Evolutionary conservation across 1,140 invertebrate genomes (phyloP).

Genomic region (Harpegnathos saltator): DNA sequence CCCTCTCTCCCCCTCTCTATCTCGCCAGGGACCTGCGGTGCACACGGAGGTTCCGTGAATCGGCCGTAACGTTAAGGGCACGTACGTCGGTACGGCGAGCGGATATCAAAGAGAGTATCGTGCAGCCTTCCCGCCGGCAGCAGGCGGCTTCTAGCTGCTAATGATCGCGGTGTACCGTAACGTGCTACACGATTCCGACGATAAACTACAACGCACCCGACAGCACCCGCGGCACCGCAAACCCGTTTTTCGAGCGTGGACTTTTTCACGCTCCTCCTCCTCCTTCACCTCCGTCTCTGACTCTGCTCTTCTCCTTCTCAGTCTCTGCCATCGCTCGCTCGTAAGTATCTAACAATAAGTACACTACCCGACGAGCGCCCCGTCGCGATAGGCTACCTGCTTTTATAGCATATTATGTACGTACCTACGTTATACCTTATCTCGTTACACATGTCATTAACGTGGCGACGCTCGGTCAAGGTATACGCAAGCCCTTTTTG

Average conservation of each 20-base stretch:
- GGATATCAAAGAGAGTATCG: constrained; percentile 72
- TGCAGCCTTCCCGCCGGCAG: constrained; percentile 66
- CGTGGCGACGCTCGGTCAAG: constrained; percentile 15
- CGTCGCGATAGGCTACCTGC: constrained; percentile 47
- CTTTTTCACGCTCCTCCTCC: constrained; percentile 63
- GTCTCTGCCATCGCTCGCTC: constrained; percentile 18
- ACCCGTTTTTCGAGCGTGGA: constrained; percentile 72
- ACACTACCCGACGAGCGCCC: constrained; percentile 33
- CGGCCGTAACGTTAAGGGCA: constrained; percentile 35
- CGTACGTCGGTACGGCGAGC: constrained; percentile 48
- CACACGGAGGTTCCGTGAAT: constrained; percentile 63
- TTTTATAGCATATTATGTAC: constrained; percentile 31
- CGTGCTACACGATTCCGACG: constrained; percentile 75
- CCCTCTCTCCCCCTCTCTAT: neutral
- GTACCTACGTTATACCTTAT: constrained; percentile 33
- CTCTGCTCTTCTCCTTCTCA: constrained; percentile 3
- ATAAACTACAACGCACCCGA: constrained; percentile 71
- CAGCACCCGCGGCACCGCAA: constrained; percentile 71
- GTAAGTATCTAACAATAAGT: constrained; percentile 59
- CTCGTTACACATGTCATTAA: constrained; percentile 58
- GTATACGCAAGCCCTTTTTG: constrained; percentile 45
- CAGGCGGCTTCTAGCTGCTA: constrained; percentile 74
- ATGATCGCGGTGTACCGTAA: constrained; percentile 76
- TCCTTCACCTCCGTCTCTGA: neutral
- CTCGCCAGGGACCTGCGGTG: neutral